Evolutionary conservation across 2,113 vertebrate species (phyloP).

Genomic region (Prolemur simus): DNA sequence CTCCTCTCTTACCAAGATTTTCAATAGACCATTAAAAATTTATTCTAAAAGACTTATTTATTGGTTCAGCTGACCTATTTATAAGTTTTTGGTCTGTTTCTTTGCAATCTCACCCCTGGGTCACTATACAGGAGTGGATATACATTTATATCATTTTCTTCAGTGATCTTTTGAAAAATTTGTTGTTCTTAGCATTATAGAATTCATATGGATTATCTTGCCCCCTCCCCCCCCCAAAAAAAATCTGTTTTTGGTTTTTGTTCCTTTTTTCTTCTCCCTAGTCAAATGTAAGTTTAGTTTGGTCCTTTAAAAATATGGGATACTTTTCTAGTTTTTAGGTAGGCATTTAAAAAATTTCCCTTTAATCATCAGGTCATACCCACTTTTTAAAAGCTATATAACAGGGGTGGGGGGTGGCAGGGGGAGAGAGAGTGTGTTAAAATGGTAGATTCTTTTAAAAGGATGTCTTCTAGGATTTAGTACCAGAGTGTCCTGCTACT

Average conservation of each 20-base stretch:
- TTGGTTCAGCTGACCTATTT: background rate
- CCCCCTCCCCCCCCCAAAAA: background rate
- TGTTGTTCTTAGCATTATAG: background rate
- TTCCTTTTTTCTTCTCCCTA: background rate
- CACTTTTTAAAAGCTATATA: background rate
- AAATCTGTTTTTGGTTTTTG: background rate
- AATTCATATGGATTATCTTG: background rate
- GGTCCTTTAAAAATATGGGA: background rate
- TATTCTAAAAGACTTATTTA: background rate
- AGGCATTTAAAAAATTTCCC: background rate
- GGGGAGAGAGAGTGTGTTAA: background rate
- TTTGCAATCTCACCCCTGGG: background rate
- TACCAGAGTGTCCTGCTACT: background rate
- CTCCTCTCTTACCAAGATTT: background rate
- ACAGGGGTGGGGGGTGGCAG: background rate
- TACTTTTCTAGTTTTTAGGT: background rate
- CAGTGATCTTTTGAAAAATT: background rate
- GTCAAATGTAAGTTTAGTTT: background rate
- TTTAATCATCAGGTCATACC: background rate
- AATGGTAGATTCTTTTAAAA: slow-evolving; percentile 7
- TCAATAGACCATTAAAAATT: background rate
- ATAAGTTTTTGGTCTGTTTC: background rate
- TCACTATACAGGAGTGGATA: background rate
- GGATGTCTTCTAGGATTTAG: background rate
- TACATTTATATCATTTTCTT: background rate